Conservation (phyloP, 64 coral and sea anemone genomes). For the Montipora sp. region DNA sequence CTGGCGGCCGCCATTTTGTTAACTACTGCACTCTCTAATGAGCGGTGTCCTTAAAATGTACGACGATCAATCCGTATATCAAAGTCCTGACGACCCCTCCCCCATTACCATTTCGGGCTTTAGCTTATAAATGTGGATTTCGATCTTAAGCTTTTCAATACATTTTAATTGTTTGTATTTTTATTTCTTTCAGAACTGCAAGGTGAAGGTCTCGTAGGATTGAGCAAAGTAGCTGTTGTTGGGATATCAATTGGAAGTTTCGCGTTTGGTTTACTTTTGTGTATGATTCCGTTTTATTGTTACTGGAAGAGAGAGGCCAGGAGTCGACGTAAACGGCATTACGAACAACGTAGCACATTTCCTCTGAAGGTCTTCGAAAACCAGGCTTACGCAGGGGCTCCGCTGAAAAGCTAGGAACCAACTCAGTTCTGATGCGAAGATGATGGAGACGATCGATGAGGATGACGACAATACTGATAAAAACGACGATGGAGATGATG, state of each 20-base stretch:
- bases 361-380: background rate
- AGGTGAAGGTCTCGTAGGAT: background rate
- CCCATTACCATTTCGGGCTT: no score
- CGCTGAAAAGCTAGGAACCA: background rate
- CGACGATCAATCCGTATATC: no score
- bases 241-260: constrained; percentile 12
- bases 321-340: background rate
- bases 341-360: background rate
- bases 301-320: no score
- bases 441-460: background rate
- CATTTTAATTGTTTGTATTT: background rate
- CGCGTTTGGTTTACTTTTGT: background rate
- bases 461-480: background rate
- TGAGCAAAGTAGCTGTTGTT: background rate
- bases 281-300: background rate
- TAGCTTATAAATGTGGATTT: no score
- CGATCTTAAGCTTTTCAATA: background rate
- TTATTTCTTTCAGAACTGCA: background rate
- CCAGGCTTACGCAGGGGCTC: background rate
- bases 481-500: background rate
- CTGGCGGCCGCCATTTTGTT: no score
- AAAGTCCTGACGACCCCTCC: no score
- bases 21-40: no score
- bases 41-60: no score
- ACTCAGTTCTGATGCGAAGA: background rate